Evolutionary conservation across 2,113 vertebrate genomes (phyloP), one percentile per base, ranked within the genome.

Genomic region (Cryptomyrus ogoouensis): DNA sequence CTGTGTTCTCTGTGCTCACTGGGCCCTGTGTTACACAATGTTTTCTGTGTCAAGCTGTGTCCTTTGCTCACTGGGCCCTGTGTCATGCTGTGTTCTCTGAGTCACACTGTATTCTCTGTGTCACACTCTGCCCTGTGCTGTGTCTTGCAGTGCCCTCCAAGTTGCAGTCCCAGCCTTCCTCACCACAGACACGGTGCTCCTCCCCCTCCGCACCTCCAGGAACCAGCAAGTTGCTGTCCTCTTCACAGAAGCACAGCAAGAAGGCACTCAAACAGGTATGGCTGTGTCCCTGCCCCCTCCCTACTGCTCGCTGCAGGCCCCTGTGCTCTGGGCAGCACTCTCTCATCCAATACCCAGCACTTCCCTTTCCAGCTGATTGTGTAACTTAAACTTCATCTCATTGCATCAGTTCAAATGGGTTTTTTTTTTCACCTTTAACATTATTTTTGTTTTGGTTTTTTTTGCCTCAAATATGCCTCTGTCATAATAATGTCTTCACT

Each of bases 191-290:
- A 0, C 96, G 97, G 91, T 98, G 97, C 91, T 96, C 97, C 0
- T 98, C 98, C 7, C 98, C 98, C 6, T 97, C 98, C 90, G 95
- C 99, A 89, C 94, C 97, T 56, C 91, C 95, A 91, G 94, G 94
- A 58, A 91, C 95, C 90, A 94, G 94, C 93, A 99, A 99, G 95
- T 95, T 97, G 94, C 98, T 99, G 95, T 99, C 98, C 86, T 97
- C 97, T 12, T 99, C 98, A 1, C 98, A 99, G 97, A 99, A 99
- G 95, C 98, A 98, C 96, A 98, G 97, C 97, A 99, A 99, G 95
- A 99, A 99, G 93, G 98, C 98, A 2, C 94, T 99, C 83, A 99
- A 99, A 90, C 98, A 99, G 97, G 98, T 99, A 95, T 90, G 70
- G 15, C 19, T 42, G 53, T 39, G 44, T 44, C 46, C 5, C 44